Evolutionary conservation across 2,888 invertebrate genomes (phyloP), one percentile per base, ranked within the genome.

Genomic region (Ornithoptera alexandrae): DNA sequence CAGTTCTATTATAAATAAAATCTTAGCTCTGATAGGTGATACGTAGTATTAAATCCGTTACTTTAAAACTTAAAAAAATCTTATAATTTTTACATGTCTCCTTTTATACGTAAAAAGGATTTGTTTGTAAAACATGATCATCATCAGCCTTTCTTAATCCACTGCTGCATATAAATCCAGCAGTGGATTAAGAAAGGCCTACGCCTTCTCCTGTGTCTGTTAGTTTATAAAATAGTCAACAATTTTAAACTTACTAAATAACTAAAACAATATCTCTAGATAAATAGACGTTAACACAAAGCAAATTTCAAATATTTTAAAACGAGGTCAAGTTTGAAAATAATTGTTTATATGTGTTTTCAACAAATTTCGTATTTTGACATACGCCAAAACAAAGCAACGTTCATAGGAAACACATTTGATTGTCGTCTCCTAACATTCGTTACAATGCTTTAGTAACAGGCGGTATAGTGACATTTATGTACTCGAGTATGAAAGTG

Each of bases 401-500:
- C 12, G 12, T 10, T 58, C 22, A 22, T 58, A 22, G 57, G n/a
- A 58, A 22, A 58, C 22, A 22, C 20, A 58, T 58, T 20, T 58
- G 20, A 57, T 22, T 22, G 12, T 58, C 57, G 10, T 58, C 57
- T 3, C 57, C 12, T n/a, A 1, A 22, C 2, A 15, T 58, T 22
- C 12, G 8, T 6, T 58, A 15, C 22, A 58, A 58, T 58, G 22
- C 57, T 56, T 20, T 2, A 22, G 57, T 24, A 22, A 58, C 24
- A 36, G 60, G 22, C 60, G 60, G 60, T 60, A 22, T n/a, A 22
- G 22, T 60, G 60, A 60, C 60, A 60, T 60, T 60, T 36, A 60
- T 3, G 24, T 22, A 6, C 20, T 22, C 10, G 20, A 17, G 20
- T 30, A 53, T 53, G 20, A 63, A 53, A 63, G 50, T 63, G 53